Evolutionary conservation across 2,797 vertebrate genomes (phyloP).

Genomic region (Syngnathus rostellatus): DNA sequence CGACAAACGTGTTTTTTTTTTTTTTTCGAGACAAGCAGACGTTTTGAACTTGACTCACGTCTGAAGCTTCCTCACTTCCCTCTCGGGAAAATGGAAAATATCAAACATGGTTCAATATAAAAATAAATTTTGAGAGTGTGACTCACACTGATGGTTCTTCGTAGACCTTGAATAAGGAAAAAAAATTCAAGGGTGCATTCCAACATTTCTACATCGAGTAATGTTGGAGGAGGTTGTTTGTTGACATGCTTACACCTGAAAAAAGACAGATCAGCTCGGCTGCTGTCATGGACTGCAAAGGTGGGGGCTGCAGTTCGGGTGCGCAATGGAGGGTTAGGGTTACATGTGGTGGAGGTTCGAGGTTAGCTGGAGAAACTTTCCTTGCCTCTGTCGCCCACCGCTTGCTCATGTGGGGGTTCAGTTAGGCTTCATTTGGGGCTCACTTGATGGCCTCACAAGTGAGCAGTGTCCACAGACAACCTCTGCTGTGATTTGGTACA

Average conservation of each 20-base stretch:
- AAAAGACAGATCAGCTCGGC: too few species aligned
- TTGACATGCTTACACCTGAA: neutral
- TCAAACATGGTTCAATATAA: neutral
- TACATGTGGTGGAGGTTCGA: too few species aligned
- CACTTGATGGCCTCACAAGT: too few species aligned
- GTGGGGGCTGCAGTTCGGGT: neutral
- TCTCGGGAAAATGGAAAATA: slow-evolving; percentile 1
- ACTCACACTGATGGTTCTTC: neutral
- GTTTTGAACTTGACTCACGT: neutral
- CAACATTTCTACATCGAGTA: neutral
- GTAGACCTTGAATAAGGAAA: neutral
- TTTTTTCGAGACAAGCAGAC: slow-evolving; percentile 2
- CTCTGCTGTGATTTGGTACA: too few species aligned
- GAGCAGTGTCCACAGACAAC: too few species aligned
- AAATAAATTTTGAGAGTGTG: neutral
- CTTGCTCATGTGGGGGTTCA: too few species aligned
- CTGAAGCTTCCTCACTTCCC: neutral
- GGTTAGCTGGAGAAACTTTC: too few species aligned
- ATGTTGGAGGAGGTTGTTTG: neutral
- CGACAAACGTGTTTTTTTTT: neutral
- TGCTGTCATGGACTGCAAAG: neutral
- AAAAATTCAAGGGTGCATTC: neutral
- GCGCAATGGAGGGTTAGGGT: too few species aligned
- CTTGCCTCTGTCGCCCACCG: too few species aligned
- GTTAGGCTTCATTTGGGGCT: too few species aligned